Evolutionary conservation across 2,888 invertebrate genomes (phyloP).

Genomic region (Quadriops clusia): DNA sequence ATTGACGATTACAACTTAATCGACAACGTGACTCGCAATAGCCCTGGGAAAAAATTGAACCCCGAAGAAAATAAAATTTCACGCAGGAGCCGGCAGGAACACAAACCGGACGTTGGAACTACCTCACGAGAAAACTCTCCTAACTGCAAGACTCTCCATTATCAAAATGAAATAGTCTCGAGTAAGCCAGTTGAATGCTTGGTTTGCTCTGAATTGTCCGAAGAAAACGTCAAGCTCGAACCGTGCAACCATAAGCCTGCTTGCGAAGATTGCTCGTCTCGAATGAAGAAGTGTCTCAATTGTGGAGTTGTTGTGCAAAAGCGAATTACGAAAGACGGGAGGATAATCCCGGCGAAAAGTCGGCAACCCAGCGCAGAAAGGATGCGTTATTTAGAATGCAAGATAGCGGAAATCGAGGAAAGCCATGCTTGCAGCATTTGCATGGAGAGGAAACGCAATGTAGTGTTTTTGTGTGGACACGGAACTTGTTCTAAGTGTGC

Average conservation of each 20-base stretch:
- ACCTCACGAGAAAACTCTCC: constrained; percentile 32
- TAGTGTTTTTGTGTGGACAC: constrained; percentile 82
- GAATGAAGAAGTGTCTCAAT: constrained; percentile 66
- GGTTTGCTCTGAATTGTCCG: constrained; percentile 58
- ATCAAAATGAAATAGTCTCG: constrained; percentile 27
- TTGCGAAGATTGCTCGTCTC: constrained; percentile 61
- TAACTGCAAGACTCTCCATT: constrained; percentile 27
- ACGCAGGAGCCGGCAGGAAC: constrained; percentile 26
- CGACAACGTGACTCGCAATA: constrained; percentile 23
- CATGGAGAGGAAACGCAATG: constrained; percentile 71
- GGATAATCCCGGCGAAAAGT: constrained; percentile 37
- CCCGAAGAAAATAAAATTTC: constrained; percentile 26
- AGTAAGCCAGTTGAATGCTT: constrained; percentile 48
- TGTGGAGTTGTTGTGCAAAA: constrained; percentile 51
- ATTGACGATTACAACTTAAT: constrained; percentile 33
- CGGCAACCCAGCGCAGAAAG: constrained; percentile 55
- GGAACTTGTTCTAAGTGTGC: constrained; percentile 74
- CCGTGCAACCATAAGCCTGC: constrained; percentile 65
- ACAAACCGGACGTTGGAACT: constrained; percentile 25
- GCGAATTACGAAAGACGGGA: constrained; percentile 42
- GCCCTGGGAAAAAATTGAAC: constrained; percentile 23
- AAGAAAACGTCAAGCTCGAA: constrained; percentile 51
- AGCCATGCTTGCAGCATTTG: constrained; percentile 78
- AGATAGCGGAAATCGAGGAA: constrained; percentile 78
- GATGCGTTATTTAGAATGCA: constrained; percentile 57